Evolutionary conservation across 2,113 vertebrate genomes (phyloP).

Genomic region (Delphinus delphis): DNA sequence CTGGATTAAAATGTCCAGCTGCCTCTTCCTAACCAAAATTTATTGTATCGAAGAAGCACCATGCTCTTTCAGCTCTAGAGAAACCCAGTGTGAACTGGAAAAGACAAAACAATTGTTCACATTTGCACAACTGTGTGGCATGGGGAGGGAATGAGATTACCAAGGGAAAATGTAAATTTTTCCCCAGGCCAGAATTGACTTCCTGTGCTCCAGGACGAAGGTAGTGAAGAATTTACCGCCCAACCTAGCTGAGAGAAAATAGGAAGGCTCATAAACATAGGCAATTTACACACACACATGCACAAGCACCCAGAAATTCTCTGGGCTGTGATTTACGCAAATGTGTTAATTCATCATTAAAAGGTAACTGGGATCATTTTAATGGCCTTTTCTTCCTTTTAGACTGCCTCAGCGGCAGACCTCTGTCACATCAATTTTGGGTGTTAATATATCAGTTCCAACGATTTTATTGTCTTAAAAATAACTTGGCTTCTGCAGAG

Average conservation of each 20-base stretch:
- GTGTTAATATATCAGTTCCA: conserved; percentile 72
- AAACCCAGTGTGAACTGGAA: conserved; percentile 36
- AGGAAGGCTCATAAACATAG: conserved; percentile 48
- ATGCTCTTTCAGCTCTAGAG: conserved; percentile 41
- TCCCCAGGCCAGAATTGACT: conserved; percentile 62
- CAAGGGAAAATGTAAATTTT: conserved; percentile 41
- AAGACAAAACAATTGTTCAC: conserved; percentile 60
- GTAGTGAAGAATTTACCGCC: conserved; percentile 50
- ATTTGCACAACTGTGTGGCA: conserved; percentile 63
- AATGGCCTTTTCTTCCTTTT: conserved; percentile 68
- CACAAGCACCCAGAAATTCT: conserved; percentile 47
- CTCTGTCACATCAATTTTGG: conserved; percentile 67
- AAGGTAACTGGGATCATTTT: conserved; percentile 62
- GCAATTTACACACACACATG: conserved; percentile 23
- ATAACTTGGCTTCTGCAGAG: conserved; percentile 48
- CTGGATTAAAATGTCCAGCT: conserved; percentile 15
- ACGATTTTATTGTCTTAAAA: conserved; percentile 78
- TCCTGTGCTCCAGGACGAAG: conserved; percentile 49
- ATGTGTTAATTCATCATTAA: conserved; percentile 70
- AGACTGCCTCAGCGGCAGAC: conserved; percentile 51
- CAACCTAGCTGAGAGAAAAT: conserved; percentile 12
- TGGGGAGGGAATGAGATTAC: conserved; percentile 60
- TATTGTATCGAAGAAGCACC: conserved; percentile 55
- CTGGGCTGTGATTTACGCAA: conserved; percentile 66
- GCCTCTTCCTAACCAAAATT: conserved; percentile 55